Evolutionary conservation across 2,113 vertebrate genomes (phyloP), one percentile per base, ranked within the genome.

Genomic region (Syngnathoides biaculeatus): DNA sequence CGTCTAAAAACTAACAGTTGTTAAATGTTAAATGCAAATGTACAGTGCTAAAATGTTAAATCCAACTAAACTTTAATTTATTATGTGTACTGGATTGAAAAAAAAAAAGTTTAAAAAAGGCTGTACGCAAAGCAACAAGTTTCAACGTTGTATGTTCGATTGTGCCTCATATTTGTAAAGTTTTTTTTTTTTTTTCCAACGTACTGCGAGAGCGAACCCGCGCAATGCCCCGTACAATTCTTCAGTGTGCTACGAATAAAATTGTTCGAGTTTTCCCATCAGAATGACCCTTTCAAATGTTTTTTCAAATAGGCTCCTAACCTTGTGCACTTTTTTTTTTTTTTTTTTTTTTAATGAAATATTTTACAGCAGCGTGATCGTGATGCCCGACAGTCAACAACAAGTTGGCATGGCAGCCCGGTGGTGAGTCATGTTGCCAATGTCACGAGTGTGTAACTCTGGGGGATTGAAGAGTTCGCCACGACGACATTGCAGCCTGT

Each of bases 381-480:
- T 27, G 66, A 69, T 67, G 0, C 22, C 20, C 14, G 11, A 15
- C 52, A 57, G 65, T 9, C 58, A 48, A 19, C 73, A 65, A 42
- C 55, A 53, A 73, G 65, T 47, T 61, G 66, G 24, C 11, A 24
- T 65, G 71, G 63, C 74, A 53, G 55, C 64, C 48, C 60, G 61
- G 67, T 71, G 73, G 57, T 81, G 65, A 78, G 55, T 81, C 50
- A 30, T 26, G 70, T 26, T 10, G 3, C 12, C 12, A n/a, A 22
- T 60, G 35, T 60, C 38, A 13, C 40, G 58, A 22, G 3, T n/a
- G 35, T 60, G 20, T 22, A 35, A 22, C 58, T 60, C 58, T 60
- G 81, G 83, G 88, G 87, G 64, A 74, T 75, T 67, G 79, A 78
- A 86, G 75, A 79, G 81, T 77, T 83, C 50, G 68, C 80, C 73